phyloP scores from a whole-genome alignment of 2,113 vertebrate species.

The Choloepus hoffmanni region DNA sequence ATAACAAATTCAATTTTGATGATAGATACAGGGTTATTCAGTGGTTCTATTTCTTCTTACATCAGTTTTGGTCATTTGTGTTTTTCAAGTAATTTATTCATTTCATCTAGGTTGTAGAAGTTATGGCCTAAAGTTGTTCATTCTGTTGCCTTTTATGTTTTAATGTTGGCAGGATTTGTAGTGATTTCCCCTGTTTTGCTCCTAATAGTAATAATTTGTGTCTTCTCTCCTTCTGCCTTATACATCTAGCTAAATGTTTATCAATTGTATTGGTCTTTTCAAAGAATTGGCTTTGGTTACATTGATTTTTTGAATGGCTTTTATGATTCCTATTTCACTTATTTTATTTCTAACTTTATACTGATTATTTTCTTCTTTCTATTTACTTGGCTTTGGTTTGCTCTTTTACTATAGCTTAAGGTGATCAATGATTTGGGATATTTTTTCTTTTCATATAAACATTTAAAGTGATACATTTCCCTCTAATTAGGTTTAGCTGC shows the following conservation, averaged over 20 bases:
- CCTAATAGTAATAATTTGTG: neutral
- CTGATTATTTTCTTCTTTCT: neutral
- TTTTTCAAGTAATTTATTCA: neutral
- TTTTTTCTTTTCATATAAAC: neutral
- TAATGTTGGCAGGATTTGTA: neutral
- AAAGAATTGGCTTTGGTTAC: neutral
- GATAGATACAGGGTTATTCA: neutral
- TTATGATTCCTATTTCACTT: neutral
- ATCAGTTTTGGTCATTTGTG: neutral
- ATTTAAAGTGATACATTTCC: neutral
- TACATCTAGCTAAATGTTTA: neutral
- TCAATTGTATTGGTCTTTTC: neutral
- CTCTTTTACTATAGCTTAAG: neutral
- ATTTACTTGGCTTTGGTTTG: neutral
- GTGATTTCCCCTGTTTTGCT: neutral
- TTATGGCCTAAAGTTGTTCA: neutral
- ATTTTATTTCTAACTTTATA: neutral
- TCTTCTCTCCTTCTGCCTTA: neutral
- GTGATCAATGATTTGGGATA: neutral
- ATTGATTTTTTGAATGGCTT: neutral
- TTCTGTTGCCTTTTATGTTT: accelerated
- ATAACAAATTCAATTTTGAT: neutral
- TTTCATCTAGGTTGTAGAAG: neutral
- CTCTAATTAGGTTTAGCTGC: neutral
- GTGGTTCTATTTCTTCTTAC: neutral